Evolutionary conservation across 2,888 invertebrate genomes (phyloP).

Genomic region (Polyommatus icarus): DNA sequence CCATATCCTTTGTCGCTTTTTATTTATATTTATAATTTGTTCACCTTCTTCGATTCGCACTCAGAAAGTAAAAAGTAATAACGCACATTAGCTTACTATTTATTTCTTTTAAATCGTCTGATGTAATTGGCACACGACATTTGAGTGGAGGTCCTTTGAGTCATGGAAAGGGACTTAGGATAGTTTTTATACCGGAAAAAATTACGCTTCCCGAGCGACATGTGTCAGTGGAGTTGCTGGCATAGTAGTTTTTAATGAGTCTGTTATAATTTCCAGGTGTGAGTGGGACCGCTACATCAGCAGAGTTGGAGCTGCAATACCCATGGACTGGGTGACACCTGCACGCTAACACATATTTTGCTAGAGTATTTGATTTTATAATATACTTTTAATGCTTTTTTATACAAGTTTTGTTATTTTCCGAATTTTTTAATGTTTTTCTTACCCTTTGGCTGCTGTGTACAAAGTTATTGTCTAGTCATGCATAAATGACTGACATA

Average conservation of each 20-base stretch:
- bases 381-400: conserved; percentile 25
- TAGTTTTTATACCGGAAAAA: no score
- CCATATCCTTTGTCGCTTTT: no score
- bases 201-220: no score
- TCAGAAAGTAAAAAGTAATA: background rate
- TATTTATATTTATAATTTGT: background rate
- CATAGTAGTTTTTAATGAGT: background rate
- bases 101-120: background rate
- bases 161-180: no score
- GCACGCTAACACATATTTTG: conserved; percentile 51
- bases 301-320: conserved; percentile 80
- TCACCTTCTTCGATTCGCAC: background rate
- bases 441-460: no score
- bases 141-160: no score
- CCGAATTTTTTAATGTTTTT: no score
- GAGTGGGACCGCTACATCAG: conserved; percentile 71
- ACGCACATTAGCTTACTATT: background rate
- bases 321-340: conserved; percentile 86
- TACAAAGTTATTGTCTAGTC: no score
- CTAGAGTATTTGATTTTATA: conserved; percentile 31
- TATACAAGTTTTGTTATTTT: background rate
- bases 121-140: no score
- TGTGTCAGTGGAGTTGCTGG: no score
- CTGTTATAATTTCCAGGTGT: conserved; percentile 64
- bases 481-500: no score